Conservation (phyloP, 2,113 vertebrate species). For the Notechis scutatus region DNA sequence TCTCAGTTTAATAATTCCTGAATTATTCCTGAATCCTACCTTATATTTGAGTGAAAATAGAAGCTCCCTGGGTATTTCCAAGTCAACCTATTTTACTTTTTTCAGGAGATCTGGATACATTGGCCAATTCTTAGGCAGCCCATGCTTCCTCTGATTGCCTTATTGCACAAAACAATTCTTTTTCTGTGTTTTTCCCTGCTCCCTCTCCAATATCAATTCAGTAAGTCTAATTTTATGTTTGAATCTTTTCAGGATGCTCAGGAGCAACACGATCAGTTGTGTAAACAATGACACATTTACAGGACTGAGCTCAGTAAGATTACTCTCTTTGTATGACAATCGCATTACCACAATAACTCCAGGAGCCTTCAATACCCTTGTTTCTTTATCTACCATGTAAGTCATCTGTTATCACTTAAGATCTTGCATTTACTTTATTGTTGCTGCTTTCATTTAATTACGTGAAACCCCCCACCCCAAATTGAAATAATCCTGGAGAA, state of each 20-base stretch:
- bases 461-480: not conserved
- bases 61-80: not conserved
- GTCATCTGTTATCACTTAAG: conserved; percentile 48
- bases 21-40: not conserved
- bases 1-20: not conserved
- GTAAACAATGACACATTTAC: conserved; percentile 92
- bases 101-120: not conserved
- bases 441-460: not conserved
- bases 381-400: conserved; percentile 97
- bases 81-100: not conserved
- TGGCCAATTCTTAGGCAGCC: not conserved
- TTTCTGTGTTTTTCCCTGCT: not conserved
- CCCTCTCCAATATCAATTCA: not conserved
- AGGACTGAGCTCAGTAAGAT: conserved; percentile 90
- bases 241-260: conserved; percentile 82
- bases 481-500: not conserved
- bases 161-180: not conserved
- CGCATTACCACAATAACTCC: conserved; percentile 91
- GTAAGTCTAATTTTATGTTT: conserved; percentile 37
- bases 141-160: not conserved
- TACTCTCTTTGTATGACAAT: conserved; percentile 97
- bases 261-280: conserved; percentile 94
- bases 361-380: conserved; percentile 90
- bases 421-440: not conserved
- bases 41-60: not conserved